Percentiles rank a stretch among this genome's conserved stretches.
Conservation (phyloP, 1,140 invertebrate genomes). For the Gonatopus flavifemur region DNA sequence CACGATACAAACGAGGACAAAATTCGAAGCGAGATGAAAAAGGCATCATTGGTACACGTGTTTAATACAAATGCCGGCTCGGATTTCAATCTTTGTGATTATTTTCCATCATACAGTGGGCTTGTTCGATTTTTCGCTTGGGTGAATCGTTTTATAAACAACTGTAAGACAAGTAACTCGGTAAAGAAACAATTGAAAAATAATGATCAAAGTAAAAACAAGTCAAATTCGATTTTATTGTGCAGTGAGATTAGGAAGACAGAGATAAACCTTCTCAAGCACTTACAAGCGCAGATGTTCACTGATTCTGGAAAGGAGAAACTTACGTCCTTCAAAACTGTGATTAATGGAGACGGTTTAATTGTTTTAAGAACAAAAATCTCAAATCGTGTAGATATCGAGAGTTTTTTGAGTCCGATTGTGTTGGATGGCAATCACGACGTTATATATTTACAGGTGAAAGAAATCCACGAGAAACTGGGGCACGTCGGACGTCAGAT, state of each 20-base stretch:
- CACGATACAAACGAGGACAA: slow-evolving; percentile 12
- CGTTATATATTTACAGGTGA: no score
- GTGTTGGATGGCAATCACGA: slow-evolving; percentile 33
- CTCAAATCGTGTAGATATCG: slow-evolving; percentile 23
- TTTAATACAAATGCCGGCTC: slow-evolving; percentile 14
- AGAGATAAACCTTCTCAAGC: slow-evolving; percentile 22
- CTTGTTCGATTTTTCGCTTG: slow-evolving; percentile 30
- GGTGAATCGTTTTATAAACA: slow-evolving; percentile 23
- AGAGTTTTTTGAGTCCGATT: slow-evolving; percentile 28
- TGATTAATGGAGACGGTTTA: slow-evolving; percentile 21
- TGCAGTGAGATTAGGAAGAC: slow-evolving; percentile 19
- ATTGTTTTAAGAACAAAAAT: slow-evolving; percentile 33
- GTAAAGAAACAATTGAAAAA: slow-evolving; percentile 25
- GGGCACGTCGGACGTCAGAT: no score
- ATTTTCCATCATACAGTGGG: slow-evolving; percentile 28
- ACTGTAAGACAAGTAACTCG: no score
- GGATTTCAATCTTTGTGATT: slow-evolving; percentile 12
- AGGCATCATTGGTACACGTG: neutral
- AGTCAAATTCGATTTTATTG: slow-evolving; percentile 19
- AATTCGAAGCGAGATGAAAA: slow-evolving; percentile 19
- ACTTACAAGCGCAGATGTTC: slow-evolving; percentile 21
- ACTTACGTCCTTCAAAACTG: slow-evolving; percentile 22
- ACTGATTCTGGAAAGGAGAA: neutral
- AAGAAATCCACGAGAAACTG: no score
- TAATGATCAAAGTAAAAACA: slow-evolving; percentile 10